phyloP scores from a whole-genome alignment of 2,797 vertebrate genomes.

The Falco concolor region DNA sequence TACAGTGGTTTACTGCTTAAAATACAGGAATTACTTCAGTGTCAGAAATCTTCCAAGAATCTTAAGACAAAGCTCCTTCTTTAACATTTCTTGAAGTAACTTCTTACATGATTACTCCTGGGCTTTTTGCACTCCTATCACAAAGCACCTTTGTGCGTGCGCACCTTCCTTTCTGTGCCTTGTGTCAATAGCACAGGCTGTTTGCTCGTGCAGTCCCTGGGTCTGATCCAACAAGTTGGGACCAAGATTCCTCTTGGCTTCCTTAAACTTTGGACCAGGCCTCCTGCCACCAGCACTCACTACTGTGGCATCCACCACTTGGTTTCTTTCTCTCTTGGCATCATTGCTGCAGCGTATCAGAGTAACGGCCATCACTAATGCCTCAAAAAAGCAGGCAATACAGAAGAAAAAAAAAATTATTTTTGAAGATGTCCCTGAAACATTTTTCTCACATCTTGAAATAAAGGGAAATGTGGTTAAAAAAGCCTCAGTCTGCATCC shows the following conservation, averaged over 20 bases:
- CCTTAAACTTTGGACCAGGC: neutral
- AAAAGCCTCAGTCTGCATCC: neutral
- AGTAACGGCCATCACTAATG: neutral
- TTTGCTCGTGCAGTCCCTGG: neutral
- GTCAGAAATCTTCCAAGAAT: neutral
- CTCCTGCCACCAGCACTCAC: neutral
- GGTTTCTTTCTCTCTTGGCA: neutral
- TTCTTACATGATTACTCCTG: neutral
- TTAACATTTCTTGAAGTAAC: neutral
- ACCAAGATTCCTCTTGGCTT: neutral
- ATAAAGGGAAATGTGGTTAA: neutral
- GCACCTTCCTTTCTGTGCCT: neutral
- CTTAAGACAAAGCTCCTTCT: neutral
- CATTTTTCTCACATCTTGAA: neutral
- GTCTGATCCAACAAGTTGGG: neutral
- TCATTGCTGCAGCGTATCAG: neutral
- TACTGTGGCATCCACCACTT: rapidly evolving
- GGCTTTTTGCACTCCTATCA: neutral
- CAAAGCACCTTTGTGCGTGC: neutral
- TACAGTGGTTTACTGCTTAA: neutral
- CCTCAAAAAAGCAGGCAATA: neutral
- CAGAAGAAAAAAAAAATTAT: neutral
- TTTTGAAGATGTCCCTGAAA: neutral
- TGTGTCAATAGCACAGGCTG: neutral
- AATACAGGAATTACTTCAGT: neutral